Percentiles rank a stretch among this genome's conserved stretches.
phyloP scores from a whole-genome alignment of 2,113 vertebrate species.

The Trichomycterus rosablanca region DNA sequence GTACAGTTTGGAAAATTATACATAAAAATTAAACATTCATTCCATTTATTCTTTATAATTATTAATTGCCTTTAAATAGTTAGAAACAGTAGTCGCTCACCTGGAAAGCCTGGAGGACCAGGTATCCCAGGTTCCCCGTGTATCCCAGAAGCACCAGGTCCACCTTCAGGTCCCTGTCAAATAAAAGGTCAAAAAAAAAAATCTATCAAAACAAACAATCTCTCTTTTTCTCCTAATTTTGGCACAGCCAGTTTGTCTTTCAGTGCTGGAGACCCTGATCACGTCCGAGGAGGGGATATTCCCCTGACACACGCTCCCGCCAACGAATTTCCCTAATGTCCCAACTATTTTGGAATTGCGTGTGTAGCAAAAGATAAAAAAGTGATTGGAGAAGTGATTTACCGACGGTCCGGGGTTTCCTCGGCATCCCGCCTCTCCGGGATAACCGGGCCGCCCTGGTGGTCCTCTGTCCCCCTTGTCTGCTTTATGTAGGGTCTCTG shows the following conservation, averaged over 20 bases:
- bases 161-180: slow-evolving; percentile 12
- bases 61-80: too few relatives aligned
- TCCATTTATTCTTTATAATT: neutral
- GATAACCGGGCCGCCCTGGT: neutral
- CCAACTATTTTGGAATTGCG: too few relatives aligned
- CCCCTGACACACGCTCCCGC: too few relatives aligned
- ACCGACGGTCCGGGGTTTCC: neutral
- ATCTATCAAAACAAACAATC: too few relatives aligned
- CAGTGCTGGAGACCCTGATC: too few relatives aligned
- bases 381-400: neutral
- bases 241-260: too few relatives aligned
- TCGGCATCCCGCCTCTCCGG: neutral
- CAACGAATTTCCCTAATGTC: too few relatives aligned
- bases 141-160: neutral
- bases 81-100: neutral
- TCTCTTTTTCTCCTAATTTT: too few relatives aligned
- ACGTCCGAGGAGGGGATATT: too few relatives aligned
- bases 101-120: slow-evolving; percentile 2
- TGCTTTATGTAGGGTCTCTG: slow-evolving; percentile 4
- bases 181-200: neutral
- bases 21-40: neutral
- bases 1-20: too few relatives aligned
- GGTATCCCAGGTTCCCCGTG: neutral
- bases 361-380: too few relatives aligned
- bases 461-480: slow-evolving; percentile 15